Conservation (phyloP, 1,140 invertebrate species). For the Scaptomyza pallida region DNA sequence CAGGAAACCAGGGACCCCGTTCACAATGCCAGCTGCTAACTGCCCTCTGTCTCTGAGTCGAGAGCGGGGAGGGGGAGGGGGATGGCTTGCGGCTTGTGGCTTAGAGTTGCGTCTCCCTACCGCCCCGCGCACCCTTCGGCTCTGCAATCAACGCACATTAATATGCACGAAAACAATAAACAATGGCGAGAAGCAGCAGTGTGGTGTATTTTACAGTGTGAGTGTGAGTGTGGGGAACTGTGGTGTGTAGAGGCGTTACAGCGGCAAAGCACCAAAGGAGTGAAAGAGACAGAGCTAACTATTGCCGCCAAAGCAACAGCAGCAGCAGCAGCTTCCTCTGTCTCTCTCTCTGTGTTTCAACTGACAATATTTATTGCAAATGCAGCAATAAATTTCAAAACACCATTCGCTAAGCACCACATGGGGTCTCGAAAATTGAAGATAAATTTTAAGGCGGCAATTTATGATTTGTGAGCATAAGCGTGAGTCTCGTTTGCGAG, state of each 20-base stretch:
- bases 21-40: constrained; percentile 73
- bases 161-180: constrained; percentile 83
- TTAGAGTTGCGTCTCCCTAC: constrained; percentile 10
- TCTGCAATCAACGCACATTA: constrained; percentile 82
- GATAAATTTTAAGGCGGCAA: constrained; percentile 84
- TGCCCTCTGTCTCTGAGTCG: constrained; percentile 31
- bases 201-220: not conserved
- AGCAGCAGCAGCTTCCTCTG: constrained; percentile 1
- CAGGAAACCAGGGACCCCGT: constrained; percentile 18
- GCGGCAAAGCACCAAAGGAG: constrained; percentile 31
- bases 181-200: constrained; percentile 49
- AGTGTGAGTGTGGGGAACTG: not conserved
- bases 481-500: constrained; percentile 55
- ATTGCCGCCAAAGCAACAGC: constrained; percentile 56
- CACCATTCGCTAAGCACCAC: constrained; percentile 84
- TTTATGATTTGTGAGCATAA: constrained; percentile 84
- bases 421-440: constrained; percentile 84
- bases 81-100: constrained; percentile 19
- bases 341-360: constrained; percentile 37
- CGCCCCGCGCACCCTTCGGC: constrained; percentile 34
- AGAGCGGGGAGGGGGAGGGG: constrained; percentile 1
- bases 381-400: constrained; percentile 84
- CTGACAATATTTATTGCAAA: constrained; percentile 84
- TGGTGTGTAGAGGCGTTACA: constrained; percentile 72
- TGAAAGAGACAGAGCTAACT: constrained; percentile 37